phyloP scores from a whole-genome alignment of 2,797 vertebrate species.

The Rhyacichthys aspro region DNA sequence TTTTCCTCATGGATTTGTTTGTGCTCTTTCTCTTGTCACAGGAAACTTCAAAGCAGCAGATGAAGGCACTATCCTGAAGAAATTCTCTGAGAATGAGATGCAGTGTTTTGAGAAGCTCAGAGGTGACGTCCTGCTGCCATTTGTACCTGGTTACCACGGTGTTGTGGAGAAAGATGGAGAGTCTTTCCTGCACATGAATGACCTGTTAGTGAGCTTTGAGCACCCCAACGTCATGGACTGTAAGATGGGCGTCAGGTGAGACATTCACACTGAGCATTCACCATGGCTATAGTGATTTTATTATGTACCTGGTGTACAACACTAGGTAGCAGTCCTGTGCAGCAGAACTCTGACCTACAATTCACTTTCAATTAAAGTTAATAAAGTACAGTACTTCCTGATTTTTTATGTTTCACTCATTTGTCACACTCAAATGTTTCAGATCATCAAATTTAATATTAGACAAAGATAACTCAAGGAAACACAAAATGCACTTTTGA shows the following conservation, averaged over 20 bases:
- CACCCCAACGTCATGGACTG: conserved; percentile 97
- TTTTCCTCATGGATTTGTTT: too few species aligned
- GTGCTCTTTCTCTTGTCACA: conserved; percentile 62
- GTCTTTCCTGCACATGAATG: conserved; percentile 91
- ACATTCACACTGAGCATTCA: neutral
- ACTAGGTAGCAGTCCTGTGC: too few species aligned
- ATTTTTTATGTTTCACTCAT: too few species aligned
- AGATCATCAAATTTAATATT: too few species aligned
- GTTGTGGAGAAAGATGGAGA: conserved; percentile 92
- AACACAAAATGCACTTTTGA: too few species aligned
- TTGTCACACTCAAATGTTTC: too few species aligned
- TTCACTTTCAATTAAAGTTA: too few species aligned
- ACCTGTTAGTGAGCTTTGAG: conserved; percentile 90
- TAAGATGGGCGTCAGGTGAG: conserved; percentile 97
- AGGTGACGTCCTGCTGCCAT: conserved; percentile 84
- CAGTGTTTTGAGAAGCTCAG: conserved; percentile 89
- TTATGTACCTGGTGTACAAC: too few species aligned
- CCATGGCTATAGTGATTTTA: too few species aligned
- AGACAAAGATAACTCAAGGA: too few species aligned
- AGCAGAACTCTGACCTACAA: too few species aligned
- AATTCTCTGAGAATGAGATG: conserved; percentile 92
- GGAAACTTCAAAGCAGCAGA: conserved; percentile 97
- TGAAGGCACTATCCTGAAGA: conserved; percentile 94
- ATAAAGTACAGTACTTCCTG: too few species aligned
- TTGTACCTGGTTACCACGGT: conserved; percentile 90